Evolutionary conservation across 2,113 vertebrate genomes (phyloP).

Genomic region (Poeciliopsis turrubarensis): DNA sequence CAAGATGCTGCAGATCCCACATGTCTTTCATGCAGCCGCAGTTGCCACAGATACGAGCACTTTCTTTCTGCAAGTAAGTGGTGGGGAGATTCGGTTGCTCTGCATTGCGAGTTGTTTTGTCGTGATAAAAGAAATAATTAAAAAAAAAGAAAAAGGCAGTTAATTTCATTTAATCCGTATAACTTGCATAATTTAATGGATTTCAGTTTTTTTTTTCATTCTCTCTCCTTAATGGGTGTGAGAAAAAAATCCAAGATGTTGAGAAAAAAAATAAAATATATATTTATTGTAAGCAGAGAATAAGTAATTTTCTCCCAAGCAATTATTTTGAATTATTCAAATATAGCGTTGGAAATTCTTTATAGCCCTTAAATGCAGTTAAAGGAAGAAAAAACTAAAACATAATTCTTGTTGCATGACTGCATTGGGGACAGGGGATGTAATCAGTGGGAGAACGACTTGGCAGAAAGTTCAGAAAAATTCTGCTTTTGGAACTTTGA

Average conservation of each 20-base stretch:
- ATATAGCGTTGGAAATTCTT: conserved; percentile 18
- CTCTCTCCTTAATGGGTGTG: conserved; percentile 13
- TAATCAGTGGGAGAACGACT: conserved; percentile 22
- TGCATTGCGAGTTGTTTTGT: conserved; percentile 21
- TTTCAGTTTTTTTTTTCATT: conserved; percentile 27
- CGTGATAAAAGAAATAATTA: conserved; percentile 10
- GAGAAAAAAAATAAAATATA: background rate
- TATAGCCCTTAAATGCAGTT: background rate
- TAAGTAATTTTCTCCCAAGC: conserved; percentile 33
- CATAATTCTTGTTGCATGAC: background rate
- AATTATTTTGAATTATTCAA: conserved; percentile 59
- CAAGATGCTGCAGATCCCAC: conserved; percentile 19
- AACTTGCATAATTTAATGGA: conserved; percentile 42
- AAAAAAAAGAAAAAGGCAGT: conserved; percentile 4
- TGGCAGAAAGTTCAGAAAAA: conserved; percentile 45
- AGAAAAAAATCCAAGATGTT: background rate
- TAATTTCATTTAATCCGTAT: conserved; percentile 45
- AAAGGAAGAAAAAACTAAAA: background rate
- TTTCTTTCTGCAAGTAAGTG: conserved; percentile 21
- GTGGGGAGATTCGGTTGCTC: conserved; percentile 12
- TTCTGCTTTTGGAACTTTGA: conserved; percentile 26
- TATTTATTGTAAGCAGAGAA: background rate
- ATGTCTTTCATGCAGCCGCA: conserved; percentile 23
- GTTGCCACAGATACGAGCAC: conserved; percentile 8
- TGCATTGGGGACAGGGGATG: background rate